These are phyloP conservation scores for Alligator sinensis DNA, from an alignment of 2,113 vertebrate genomes.

Conservation along the genomic window DNA sequence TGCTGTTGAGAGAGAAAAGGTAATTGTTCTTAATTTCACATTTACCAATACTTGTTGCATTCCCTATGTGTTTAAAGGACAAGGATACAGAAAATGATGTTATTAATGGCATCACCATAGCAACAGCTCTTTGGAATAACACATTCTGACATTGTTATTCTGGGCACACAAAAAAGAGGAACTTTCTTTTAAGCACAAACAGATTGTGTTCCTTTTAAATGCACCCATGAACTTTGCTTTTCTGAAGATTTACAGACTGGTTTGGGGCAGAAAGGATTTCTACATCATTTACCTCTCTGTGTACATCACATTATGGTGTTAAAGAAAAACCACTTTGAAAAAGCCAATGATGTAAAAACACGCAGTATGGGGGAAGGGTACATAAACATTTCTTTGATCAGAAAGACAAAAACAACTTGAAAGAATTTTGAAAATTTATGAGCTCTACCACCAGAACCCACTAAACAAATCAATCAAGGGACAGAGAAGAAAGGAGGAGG, in stretches of 20 bases:
- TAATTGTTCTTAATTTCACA: constrained; percentile 73
- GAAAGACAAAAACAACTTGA: constrained; percentile 35
- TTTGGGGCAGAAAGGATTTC: constrained; percentile 55
- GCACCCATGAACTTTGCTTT: constrained; percentile 75
- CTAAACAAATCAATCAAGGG: constrained; percentile 17
- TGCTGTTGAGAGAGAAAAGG: constrained; percentile 62
- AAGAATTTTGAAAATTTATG: constrained; percentile 48
- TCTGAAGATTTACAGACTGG: constrained; percentile 48
- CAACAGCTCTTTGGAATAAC: constrained; percentile 78
- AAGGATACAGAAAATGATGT: constrained; percentile 76
- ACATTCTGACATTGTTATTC: constrained; percentile 81
- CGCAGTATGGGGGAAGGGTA: constrained; percentile 12
- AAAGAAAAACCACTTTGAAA: not conserved
- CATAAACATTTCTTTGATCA: constrained; percentile 55
- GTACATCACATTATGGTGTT: constrained; percentile 56
- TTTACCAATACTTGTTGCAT: constrained; percentile 69
- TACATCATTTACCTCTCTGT: constrained; percentile 29
- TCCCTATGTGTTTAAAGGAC: constrained; percentile 76
- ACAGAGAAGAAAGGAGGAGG: not conserved
- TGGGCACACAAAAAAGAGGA: constrained; percentile 43
- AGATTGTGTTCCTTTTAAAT: constrained; percentile 74
- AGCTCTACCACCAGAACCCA: not conserved
- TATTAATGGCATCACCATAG: constrained; percentile 82
- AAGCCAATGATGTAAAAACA: not conserved
- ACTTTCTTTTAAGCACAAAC: constrained; percentile 73